Base-by-base conservation (phyloP, 2,797 vertebrate genomes). In the Phaenicophaeus curvirostris region DNA sequence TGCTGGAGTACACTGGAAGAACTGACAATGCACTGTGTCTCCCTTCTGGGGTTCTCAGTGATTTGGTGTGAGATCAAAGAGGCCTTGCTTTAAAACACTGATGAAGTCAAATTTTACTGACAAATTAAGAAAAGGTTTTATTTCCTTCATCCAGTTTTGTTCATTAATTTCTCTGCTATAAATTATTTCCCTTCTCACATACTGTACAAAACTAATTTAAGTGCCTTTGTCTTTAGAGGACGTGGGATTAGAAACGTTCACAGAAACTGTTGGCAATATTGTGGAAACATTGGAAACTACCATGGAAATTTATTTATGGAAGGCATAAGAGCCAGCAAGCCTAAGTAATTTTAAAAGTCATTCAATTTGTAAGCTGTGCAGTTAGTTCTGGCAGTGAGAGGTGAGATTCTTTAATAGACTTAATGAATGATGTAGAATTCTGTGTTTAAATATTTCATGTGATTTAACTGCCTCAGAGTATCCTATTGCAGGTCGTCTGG, bases 401-500 rank as follows among this genome's bases (percentile, higher is more conserved):
- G 33, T 76, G 61, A 80, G 57, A 76, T 44, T 41, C 61, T 77
- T 80, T 82, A 55, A 65, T 6, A 85, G 50, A 39, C 25, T 5
- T 83, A 85, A 72, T 78, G 58, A 55, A 74, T 53, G 23, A 86
- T 62, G 81, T 89, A 51, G 83, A 89, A 75, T 58, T 77, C 75
- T 44, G 2, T 28, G 42, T 87, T 91, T 93, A 93, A 95, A 90
- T 92, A 90, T 92, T 94, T 83, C n/a, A 95, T 83, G 57, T 35
- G 19, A 55, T 80, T 77, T 74, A 74, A 87, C 50, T 80, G 51
- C 54, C 72, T 48, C 17, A 31, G 50, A 72, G 62, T 85, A 87
- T 87, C 48, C 39, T 50, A 15, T 90, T 87, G 85, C 84, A 85
- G 24, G 19, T 3, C 79, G 42, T 83, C 74, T 87, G 78, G 27